Evolutionary conservation across 2,113 vertebrate genomes (phyloP), one percentile per base, ranked within the genome.

Genomic region (Coturnix japonica): DNA sequence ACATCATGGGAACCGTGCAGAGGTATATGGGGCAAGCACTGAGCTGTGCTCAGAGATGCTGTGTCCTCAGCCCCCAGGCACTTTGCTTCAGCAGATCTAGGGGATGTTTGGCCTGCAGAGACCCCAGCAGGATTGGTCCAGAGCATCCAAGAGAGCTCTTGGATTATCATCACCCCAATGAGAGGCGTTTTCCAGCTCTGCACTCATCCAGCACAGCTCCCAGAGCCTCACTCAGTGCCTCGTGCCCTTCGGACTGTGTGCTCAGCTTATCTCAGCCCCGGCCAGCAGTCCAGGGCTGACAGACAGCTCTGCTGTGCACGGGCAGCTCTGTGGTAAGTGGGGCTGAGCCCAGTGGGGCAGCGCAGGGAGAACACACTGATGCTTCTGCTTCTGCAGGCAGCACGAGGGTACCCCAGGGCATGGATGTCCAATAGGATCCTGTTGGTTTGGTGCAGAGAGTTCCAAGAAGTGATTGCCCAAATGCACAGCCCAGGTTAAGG

Each of bases 401-500:
- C 63, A 13, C 46, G 4, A 63, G 71, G 41, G 61, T 8, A 25
- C 23, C 18, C 0, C 7, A 28, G 23, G 35, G 7, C 16, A 33
- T 21, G 11, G 30, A 37, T 44, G 5, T 17, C 33, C 9, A 1
- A 1, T 2, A 51, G 60, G 12, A 8, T 51, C 66, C 47, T 44
- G 51, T n/a, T 66, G 12, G 0, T 10, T 44, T 7, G 41, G 28
- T 31, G 22, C 43, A 9, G 33, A 37, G 31, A 64, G 82, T 94
- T 94, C 93, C 89, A 91, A 91, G 72, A 78, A 80, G 65, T 67
- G 86, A 94, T 93, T 83, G 93, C 72, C 23, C 43, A 43, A 66
- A 87, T 81, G 35, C 91, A 93, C 93, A 95, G 66, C 49, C 20
- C 43, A 54, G 77, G 85, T 74, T 94, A 93, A 95, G 95, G 95